Evolutionary conservation across 2,797 vertebrate genomes (phyloP), one percentile per base, ranked within the genome.

Genomic region (Coregonus ussuriensis): DNA sequence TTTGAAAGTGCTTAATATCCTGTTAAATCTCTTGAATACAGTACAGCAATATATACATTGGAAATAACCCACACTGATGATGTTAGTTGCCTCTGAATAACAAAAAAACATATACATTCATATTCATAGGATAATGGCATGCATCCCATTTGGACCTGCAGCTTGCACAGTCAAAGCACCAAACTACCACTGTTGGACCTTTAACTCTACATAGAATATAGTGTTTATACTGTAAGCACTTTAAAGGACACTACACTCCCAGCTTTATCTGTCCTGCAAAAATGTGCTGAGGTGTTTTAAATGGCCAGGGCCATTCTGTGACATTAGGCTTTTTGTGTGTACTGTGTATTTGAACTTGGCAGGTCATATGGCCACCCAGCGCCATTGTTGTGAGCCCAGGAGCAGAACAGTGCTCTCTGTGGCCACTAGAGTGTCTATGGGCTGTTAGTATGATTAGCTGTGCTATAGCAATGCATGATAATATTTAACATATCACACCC

Each of bases 271-370:
- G 80, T 29, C 25, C 74, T 29, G 41, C n/a, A 65, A 52, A 86
- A 83, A 88, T 88, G 87, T 90, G 89, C 90, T 87, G 87, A 91
- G 77, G 75, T 13, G 83, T 81, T 74, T 31, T 59, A 85, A 82
- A 63, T 0, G 21, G 54, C 79, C 4, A 75, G 29, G 75, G 63
- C 71, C 16, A 74, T 76, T 81, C 76, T 70, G 76, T 83, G 78
- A 83, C 83, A 74, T 66, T 77, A 82, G 78, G 82, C 85, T 84
- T 79, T 90, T 83, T 88, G 82, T 88, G 81, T 31, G 13, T 31
- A 74, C 79, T 82, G 74, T 81, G 82, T 73, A 77, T 87, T 79
- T 83, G 77, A 80, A 77, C 81, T 83, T 81, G 65, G 62, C 80
- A 77, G 47, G 84, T 83, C 70, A 80, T 72, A 33, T 33, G 63